Base-by-base conservation (phyloP, 2,888 invertebrate species). In the Siphlonurus alternatus region DNA sequence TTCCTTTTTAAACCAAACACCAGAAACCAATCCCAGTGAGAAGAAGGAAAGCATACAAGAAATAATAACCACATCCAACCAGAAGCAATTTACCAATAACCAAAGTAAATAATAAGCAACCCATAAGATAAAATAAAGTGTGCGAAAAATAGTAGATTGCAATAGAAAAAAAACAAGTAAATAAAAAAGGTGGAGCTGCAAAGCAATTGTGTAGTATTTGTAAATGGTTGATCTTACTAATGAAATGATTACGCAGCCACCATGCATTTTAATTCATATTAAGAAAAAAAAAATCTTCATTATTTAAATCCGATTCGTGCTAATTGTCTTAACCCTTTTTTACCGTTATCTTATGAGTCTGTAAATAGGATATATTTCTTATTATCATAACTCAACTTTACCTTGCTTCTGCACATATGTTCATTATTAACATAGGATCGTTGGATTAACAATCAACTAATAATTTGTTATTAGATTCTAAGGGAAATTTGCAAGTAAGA, bases 141-240 rank as follows among this genome's bases (percentile, higher is more conserved):
- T 38, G 38, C 38, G 15, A n/a, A 38, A 38, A 38, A 10, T 38
- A 38, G 38, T 38, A 38, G 15, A 10, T 5, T 15, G 38, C n/a
- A n/a, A n/a, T n/a, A n/a, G n/a, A n/a, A n/a, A n/a, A n/a, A n/a
- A n/a, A n/a, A n/a, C n/a, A n/a, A n/a, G n/a, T 38, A 38, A 10
- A 10, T 38, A 15, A 10, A 38, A 10, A 10, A 10, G 38, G 38
- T 38, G 38, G 38, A 38, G 15, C 38, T 38, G 38, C 38, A 15
- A 38, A 38, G 38, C 38, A 23, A 64, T 24, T 60, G 53, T 53
- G 56, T 54, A 62, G 62, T n/a, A n/a, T n/a, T n/a, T n/a, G n/a
- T n/a, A n/a, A n/a, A 53, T 69, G 70, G 74, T 75, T 79, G 79
- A 79, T 78, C 78, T 78, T 78, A 77, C 77, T 79, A 79, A 78